Base-by-base conservation (phyloP, 2,888 invertebrate species). In the Coelinius sp. region DNA sequence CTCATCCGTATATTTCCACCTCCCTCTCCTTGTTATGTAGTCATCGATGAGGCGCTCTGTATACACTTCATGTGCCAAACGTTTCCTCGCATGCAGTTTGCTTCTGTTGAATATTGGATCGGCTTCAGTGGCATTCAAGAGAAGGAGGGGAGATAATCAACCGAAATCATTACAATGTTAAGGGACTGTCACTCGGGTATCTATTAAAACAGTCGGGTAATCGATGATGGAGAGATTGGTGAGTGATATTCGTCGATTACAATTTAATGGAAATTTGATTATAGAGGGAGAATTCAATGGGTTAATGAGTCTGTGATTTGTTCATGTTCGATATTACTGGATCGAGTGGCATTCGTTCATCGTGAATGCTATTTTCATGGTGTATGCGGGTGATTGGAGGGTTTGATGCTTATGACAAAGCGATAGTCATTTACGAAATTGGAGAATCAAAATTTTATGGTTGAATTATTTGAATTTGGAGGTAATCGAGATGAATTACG, bases 1-100 rank as follows among this genome's bases (percentile, higher is more conserved):
- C 70, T 77, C 76, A 71, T 68, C 73, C 62, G 17, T 46, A 44
- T 67, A 35, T 49, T 59, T 64, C 41, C 41, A 41, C 41, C 68
- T 46, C 64, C 70, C 71, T 31, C 59, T 27, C 14, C 22, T 53
- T 25, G 53, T 53, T 53, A 53, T 53, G 25, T 25, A 53, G 53
- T 25, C 59, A 35, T 59, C 35, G 31, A 31, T 59, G 35, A 59
- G 10, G 17, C 17, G 20, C 7, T 8, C 7, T 59, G 35, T 59
- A 22, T 59, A 59, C 35, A 52, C 22, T 22, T 52, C 22, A 14
- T 35, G 14, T 59, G 31, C 1, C 27, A 17, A 35, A 59, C 20
- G 31, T 59, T 17, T 35, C 27, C 14, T n/a, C 8, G 14, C 31
- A 59, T 35, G 12, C 8, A 12, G 52, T 22, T 22, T 52, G 52